phyloP scores from a whole-genome alignment of 2,888 invertebrate genomes.

The Acrobasis consociella region DNA sequence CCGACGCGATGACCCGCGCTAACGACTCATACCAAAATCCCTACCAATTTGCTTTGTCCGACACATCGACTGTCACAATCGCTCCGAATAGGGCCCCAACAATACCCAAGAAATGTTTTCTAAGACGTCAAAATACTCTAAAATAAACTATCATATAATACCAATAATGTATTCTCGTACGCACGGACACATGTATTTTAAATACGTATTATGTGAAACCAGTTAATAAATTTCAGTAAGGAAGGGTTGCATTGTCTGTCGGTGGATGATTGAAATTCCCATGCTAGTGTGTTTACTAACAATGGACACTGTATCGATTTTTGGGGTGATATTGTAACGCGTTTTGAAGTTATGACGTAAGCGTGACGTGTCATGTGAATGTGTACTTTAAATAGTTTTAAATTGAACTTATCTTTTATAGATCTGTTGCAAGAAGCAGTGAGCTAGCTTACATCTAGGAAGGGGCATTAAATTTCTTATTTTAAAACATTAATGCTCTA shows the following conservation, averaged over 20 bases:
- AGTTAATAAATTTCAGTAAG: conserved; percentile 62
- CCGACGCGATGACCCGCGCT: conserved; percentile 77
- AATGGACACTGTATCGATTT: conserved; percentile 65
- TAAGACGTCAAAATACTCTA: conserved; percentile 58
- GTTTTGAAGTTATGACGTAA: conserved; percentile 69
- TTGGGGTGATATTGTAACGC: conserved; percentile 64
- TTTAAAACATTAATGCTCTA: no score
- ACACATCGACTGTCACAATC: conserved; percentile 43
- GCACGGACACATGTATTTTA: conserved; percentile 80
- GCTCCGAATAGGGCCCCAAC: conserved; percentile 41
- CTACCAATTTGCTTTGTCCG: conserved; percentile 57
- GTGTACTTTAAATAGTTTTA: conserved; percentile 53
- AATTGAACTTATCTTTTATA: conserved; percentile 34
- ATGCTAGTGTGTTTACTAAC: conserved; percentile 57
- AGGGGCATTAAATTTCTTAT: no score
- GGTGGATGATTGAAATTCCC: conserved; percentile 72
- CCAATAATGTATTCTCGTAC: conserved; percentile 77
- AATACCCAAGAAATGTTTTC: conserved; percentile 51
- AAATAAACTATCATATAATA: conserved; percentile 83
- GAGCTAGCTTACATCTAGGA: no score
- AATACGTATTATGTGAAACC: conserved; percentile 79
- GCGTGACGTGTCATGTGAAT: conserved; percentile 62
- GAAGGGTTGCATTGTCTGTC: conserved; percentile 46
- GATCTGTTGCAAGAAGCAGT: no score
- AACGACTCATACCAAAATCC: conserved; percentile 79